phyloP scores from a whole-genome alignment of 1,140 invertebrate species.

The Cardiocondyla obscurior region DNA sequence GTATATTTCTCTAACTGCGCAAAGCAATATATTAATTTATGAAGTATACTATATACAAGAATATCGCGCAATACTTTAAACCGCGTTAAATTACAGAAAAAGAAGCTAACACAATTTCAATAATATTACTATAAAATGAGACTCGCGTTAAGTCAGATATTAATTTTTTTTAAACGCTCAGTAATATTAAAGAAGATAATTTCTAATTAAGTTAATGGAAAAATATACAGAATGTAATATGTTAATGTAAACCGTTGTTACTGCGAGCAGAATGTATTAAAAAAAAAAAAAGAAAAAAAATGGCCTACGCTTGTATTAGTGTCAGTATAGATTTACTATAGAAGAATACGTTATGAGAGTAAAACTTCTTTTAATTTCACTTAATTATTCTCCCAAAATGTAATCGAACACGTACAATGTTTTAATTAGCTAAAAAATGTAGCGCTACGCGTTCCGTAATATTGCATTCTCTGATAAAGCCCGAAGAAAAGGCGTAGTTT shows the following conservation, averaged over 20 bases:
- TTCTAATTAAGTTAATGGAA: conserved; percentile 26
- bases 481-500: background rate
- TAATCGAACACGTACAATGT: background rate
- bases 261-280: no score
- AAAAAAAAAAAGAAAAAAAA: no score
- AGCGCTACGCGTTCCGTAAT: background rate
- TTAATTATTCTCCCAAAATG: background rate
- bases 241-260: no score
- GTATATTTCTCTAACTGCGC: background rate
- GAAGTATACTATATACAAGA: background rate
- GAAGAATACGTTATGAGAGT: background rate
- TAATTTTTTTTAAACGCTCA: background rate
- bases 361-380: background rate
- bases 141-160: background rate
- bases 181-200: background rate
- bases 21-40: background rate
- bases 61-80: background rate
- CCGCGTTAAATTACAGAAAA: background rate
- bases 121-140: background rate
- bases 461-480: background rate
- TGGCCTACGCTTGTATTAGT: no score
- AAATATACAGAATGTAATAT: no score
- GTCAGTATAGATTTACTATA: background rate
- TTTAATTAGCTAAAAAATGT: background rate
- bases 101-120: background rate